Percentiles rank a stretch among this genome's conserved stretches.
phyloP scores from a whole-genome alignment of 2,797 vertebrate genomes.

The Cirrhinus molitorella region DNA sequence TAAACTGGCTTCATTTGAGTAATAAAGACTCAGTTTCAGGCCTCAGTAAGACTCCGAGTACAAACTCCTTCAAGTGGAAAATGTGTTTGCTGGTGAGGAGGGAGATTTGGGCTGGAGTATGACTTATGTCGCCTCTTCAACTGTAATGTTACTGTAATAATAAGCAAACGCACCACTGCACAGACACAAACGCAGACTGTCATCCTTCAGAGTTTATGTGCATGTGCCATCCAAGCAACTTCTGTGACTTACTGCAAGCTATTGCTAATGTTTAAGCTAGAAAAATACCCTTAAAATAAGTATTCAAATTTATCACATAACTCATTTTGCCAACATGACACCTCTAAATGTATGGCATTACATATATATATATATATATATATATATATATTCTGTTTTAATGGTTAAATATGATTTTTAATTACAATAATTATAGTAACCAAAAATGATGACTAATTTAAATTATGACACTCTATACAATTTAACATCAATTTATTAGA shows the following conservation, averaged over 20 bases:
- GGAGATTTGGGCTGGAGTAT: background rate
- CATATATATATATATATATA: no score
- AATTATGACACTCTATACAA: background rate
- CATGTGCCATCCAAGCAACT: background rate
- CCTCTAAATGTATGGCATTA: no score
- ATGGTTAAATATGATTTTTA: background rate
- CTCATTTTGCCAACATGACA: background rate
- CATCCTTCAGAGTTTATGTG: background rate
- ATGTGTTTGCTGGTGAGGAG: slow-evolving; percentile 1
- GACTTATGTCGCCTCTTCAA: slow-evolving; percentile 9
- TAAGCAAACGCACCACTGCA: slow-evolving; percentile 14
- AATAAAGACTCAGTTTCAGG: slow-evolving; percentile 9
- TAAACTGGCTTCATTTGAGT: background rate
- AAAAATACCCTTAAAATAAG: background rate
- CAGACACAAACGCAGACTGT: background rate
- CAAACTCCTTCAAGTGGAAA: slow-evolving; percentile 21
- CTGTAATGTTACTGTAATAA: slow-evolving; percentile 25
- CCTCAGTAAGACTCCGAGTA: slow-evolving; percentile 18
- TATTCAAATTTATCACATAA: background rate
- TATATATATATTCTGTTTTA: background rate
- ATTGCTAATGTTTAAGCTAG: background rate
- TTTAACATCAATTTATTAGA: background rate
- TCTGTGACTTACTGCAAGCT: background rate
- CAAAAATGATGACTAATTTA: background rate
- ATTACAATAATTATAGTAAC: background rate